A percentile compares a stretch with the other conserved stretches of the same genome.
Evolutionary conservation across 2,797 vertebrate genomes (phyloP).

Genomic region (Hoplostethus mediterraneus): DNA sequence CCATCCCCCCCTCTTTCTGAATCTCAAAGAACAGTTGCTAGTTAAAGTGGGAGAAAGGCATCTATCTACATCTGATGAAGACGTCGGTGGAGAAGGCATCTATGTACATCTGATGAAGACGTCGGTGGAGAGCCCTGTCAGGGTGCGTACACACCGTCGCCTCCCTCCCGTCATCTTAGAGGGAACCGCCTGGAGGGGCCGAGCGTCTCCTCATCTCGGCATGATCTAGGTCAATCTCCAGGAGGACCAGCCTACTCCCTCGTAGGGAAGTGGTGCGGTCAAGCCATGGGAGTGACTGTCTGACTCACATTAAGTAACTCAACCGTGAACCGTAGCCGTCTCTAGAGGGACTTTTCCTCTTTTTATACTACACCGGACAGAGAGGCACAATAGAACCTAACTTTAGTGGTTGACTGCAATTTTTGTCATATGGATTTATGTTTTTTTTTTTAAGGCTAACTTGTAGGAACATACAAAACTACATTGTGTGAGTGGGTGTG

Average conservation of each 20-base stretch:
- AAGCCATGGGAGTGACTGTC: constrained; percentile 49
- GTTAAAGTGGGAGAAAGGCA: constrained; percentile 4
- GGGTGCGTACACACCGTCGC: constrained; percentile 9
- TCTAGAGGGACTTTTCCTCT: not conserved
- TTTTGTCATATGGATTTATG: not conserved
- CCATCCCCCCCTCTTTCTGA: too few species aligned
- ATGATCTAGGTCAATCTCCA: constrained; percentile 81
- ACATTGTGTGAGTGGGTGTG: constrained; percentile 1
- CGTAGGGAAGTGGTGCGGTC: constrained; percentile 43
- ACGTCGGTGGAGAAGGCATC: too few species aligned
- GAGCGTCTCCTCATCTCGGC: constrained; percentile 60
- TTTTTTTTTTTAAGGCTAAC: not conserved
- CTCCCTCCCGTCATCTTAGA: constrained; percentile 27
- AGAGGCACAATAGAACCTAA: constrained; percentile 7
- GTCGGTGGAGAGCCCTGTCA: constrained; percentile 28
- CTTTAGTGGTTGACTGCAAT: not conserved
- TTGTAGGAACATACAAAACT: not conserved
- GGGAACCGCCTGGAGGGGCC: constrained; percentile 66
- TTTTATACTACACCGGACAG: constrained; percentile 23
- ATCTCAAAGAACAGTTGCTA: not conserved
- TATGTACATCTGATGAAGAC: not conserved
- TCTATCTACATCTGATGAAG: not conserved
- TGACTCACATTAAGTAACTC: constrained; percentile 59
- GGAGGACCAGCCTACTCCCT: constrained; percentile 64
- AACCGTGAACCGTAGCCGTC: constrained; percentile 22